Conservation (phyloP, 1,140 invertebrate genomes). For the Frieseomelitta varia region DNA sequence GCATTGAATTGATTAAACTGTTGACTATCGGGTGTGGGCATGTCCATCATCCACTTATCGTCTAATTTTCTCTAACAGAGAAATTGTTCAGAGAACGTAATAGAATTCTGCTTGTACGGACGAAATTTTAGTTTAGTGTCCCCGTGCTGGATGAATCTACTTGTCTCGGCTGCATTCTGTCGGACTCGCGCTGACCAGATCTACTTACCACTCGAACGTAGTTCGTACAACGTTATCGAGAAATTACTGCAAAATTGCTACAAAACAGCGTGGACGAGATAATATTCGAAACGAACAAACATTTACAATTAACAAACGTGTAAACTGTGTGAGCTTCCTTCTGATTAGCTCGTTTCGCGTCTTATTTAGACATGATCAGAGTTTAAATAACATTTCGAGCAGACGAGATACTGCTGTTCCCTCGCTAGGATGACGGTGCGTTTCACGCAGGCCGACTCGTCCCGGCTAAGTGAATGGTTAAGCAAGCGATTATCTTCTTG, state of each 20-base stretch:
- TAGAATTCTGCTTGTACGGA: too few species aligned
- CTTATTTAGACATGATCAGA: conserved; percentile 13
- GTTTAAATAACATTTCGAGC: conserved; percentile 6
- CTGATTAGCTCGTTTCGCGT: background rate
- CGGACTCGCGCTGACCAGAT: too few species aligned
- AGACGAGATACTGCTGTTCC: background rate
- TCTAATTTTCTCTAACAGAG: background rate
- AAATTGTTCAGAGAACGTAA: background rate
- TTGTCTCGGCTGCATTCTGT: too few species aligned
- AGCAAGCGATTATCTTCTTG: conserved; percentile 47
- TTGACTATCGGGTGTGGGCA: background rate
- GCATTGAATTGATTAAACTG: conserved; percentile 13
- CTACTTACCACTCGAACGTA: too few species aligned
- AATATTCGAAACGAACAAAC: too few species aligned
- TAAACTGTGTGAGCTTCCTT: too few species aligned
- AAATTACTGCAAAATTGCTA: too few species aligned
- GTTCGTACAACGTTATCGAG: too few species aligned
- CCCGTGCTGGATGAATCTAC: too few species aligned
- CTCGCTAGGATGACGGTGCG: conserved; percentile 31
- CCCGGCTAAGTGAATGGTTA: conserved; percentile 47
- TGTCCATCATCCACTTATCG: background rate
- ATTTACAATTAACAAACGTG: too few species aligned
- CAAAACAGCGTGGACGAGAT: too few species aligned
- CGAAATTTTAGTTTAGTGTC: too few species aligned
- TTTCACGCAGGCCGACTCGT: conserved; percentile 8